A percentile compares a stretch with the other conserved stretches of the same genome.
These are phyloP conservation scores for Chinchilla lanigera DNA, from an alignment of 2,113 vertebrate species.

Conservation along the genomic window DNA sequence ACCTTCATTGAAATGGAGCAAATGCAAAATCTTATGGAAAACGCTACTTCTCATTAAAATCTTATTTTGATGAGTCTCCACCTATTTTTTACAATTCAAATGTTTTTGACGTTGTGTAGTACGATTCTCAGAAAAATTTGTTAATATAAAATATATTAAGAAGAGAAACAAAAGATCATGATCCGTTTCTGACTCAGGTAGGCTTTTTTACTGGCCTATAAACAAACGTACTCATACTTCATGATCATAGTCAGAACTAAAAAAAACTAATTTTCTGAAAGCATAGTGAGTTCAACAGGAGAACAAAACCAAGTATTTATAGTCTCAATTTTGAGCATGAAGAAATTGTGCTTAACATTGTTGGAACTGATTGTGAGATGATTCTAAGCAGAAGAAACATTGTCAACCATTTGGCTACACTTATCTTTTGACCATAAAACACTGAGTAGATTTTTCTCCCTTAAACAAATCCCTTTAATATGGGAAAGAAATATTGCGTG, in stretches of 20 bases:
- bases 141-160: not conserved
- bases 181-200: not conserved
- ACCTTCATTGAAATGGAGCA: not conserved
- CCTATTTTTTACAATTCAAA: not conserved
- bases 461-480: not conserved
- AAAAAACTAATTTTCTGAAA: constrained; percentile 25
- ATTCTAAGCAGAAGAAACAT: not conserved
- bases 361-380: not conserved
- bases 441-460: not conserved
- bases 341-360: not conserved
- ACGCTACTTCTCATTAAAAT: not conserved
- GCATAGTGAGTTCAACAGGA: not conserved
- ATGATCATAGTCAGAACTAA: not conserved
- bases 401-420: not conserved
- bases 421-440: not conserved
- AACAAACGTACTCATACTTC: not conserved
- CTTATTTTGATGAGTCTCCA: not conserved
- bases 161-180: not conserved
- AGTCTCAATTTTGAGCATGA: not conserved
- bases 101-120: not conserved
- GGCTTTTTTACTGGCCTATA: not conserved
- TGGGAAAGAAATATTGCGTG: not conserved
- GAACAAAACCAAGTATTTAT: not conserved
- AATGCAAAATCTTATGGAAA: not conserved
- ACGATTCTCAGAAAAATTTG: not conserved